A percentile compares a stretch with the other conserved stretches of the same genome.
phyloP scores from a whole-genome alignment of 2,113 vertebrate species.

The Alouatta palliata region DNA sequence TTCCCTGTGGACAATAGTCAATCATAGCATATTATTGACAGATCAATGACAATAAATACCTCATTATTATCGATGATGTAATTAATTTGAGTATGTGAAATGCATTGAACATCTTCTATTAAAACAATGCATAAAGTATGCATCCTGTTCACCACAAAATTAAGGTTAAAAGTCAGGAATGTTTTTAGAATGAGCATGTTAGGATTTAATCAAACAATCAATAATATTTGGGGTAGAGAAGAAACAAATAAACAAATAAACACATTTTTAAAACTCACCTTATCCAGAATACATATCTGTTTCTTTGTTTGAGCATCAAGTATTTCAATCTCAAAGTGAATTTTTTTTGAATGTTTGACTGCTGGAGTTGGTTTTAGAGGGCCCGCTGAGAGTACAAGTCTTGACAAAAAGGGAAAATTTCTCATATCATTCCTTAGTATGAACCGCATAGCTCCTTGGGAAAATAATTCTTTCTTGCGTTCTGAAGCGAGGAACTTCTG shows the following conservation, averaged over 20 bases:
- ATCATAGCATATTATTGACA: background rate
- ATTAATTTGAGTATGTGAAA: background rate
- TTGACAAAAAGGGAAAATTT: constrained; percentile 82
- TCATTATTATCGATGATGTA: background rate
- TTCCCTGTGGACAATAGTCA: background rate
- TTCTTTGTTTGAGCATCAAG: constrained; percentile 86
- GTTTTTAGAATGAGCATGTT: background rate
- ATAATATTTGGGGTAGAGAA: background rate
- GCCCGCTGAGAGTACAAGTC: constrained; percentile 82
- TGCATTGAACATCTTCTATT: background rate
- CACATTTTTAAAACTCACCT: constrained; percentile 80
- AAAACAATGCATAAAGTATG: background rate
- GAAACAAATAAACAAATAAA: constrained; percentile 1
- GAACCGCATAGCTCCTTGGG: constrained; percentile 61
- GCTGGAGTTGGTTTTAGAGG: constrained; percentile 69
- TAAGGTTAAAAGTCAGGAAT: background rate
- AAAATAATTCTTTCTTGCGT: constrained; percentile 58
- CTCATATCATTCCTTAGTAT: constrained; percentile 71
- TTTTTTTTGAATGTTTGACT: constrained; percentile 81
- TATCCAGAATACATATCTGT: constrained; percentile 88
- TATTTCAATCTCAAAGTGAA: constrained; percentile 88
- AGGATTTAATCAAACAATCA: background rate
- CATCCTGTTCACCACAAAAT: background rate
- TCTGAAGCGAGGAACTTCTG: constrained; percentile 67
- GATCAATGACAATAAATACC: background rate